Conservation (phyloP, 2,797 vertebrate genomes). For the Chaunax sp. region DNA sequence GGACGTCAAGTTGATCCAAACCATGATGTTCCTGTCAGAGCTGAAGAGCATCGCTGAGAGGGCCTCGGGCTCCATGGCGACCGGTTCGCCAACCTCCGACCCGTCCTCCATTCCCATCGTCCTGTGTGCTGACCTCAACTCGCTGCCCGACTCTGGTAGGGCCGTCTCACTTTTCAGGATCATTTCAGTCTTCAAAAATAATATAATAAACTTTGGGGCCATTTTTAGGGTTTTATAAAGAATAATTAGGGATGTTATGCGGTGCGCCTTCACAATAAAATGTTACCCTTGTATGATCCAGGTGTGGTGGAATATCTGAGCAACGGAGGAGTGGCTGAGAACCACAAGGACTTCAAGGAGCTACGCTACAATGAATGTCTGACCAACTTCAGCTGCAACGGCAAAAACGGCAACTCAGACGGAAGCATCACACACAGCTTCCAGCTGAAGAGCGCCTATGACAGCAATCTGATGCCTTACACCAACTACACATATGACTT, state of each 20-base stretch:
- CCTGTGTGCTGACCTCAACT: conserved; percentile 98
- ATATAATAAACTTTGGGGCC: background rate
- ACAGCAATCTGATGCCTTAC: conserved; percentile 98
- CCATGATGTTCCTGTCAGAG: conserved; percentile 99
- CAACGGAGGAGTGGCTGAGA: conserved; percentile 95
- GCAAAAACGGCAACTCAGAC: conserved; percentile 91
- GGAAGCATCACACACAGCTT: conserved; percentile 97
- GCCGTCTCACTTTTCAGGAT: background rate
- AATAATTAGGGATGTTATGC: background rate
- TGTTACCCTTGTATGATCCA: conserved; percentile 46
- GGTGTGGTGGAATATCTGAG: conserved; percentile 98
- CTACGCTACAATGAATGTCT: conserved; percentile 96
- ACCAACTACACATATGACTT: conserved; percentile 99
- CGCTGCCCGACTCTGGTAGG: conserved; percentile 97
- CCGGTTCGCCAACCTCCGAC: conserved; percentile 87
- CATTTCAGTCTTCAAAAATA: background rate
- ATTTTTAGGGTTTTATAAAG: background rate
- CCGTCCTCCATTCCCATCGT: conserved; percentile 93
- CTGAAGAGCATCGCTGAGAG: conserved; percentile 96
- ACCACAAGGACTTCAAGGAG: conserved; percentile 99
- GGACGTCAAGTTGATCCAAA: conserved; percentile 97
- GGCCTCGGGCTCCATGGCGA: conserved; percentile 84
- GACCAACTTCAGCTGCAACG: conserved; percentile 96
- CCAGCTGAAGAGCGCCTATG: conserved; percentile 97
- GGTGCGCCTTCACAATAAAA: background rate